Conservation (phyloP, 1,140 invertebrate genomes). For the Caenorhabditis brenneri region DNA sequence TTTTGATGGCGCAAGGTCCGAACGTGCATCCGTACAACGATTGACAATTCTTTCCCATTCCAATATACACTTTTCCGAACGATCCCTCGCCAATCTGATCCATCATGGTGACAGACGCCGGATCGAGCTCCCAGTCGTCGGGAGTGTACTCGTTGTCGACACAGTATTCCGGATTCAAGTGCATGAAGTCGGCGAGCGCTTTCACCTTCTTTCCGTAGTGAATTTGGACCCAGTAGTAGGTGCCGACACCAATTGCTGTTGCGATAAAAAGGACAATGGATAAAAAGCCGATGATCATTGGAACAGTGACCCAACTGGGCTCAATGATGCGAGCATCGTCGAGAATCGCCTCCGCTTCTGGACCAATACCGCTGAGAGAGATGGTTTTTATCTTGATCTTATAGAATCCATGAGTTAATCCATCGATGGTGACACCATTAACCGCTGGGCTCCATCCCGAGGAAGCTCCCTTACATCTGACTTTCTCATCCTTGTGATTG, state of each 20-base stretch:
- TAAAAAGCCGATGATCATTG: conserved; percentile 71
- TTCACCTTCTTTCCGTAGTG: conserved; percentile 51
- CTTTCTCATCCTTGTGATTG: not conserved
- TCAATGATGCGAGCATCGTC: too few relatives aligned
- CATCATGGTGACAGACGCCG: conserved; percentile 82
- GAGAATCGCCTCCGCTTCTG: too few relatives aligned
- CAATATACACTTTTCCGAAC: conserved; percentile 80
- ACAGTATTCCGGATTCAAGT: conserved; percentile 73
- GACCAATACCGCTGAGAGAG: too few relatives aligned
- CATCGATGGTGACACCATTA: conserved; percentile 60
- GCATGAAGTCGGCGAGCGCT: not conserved
- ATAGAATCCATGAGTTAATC: conserved; percentile 84
- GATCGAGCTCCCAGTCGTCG: conserved; percentile 92
- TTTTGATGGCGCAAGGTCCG: conserved; percentile 86
- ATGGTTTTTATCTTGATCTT: too few relatives aligned
- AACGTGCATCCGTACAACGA: conserved; percentile 73
- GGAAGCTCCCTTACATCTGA: not conserved
- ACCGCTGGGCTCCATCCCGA: not conserved
- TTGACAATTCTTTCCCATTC: conserved; percentile 73
- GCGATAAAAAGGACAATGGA: conserved; percentile 29
- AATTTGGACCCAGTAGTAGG: conserved; percentile 56
- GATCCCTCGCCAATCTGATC: conserved; percentile 88
- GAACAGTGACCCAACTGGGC: not conserved
- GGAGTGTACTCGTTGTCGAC: conserved; percentile 78
- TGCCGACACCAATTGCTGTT: conserved; percentile 62